Percentiles rank a stretch among this genome's conserved stretches.
Conservation (phyloP, 2,113 vertebrate species). For the Dicaeum eximium region DNA sequence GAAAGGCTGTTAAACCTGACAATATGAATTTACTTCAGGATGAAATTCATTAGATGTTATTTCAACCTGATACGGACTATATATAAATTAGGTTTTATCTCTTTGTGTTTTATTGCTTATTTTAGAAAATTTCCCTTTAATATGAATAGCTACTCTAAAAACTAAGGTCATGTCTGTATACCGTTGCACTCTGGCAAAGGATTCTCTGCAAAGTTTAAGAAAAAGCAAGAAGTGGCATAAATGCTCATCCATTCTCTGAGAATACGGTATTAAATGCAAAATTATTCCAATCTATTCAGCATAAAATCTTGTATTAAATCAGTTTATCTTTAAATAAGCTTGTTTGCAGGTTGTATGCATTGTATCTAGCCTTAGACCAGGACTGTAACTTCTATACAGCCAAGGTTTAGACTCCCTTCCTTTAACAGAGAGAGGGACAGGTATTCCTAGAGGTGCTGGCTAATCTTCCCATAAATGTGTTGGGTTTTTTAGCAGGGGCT, state of each 20-base stretch:
- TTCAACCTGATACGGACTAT: neutral
- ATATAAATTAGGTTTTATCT: neutral
- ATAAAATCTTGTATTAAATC: neutral
- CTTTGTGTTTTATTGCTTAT: neutral
- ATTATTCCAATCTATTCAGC: neutral
- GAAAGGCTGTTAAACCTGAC: conserved; percentile 20
- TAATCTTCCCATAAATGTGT: neutral
- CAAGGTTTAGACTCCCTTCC: neutral
- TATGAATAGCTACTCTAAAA: neutral
- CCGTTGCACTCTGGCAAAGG: neutral
- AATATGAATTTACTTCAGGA: conserved; percentile 6
- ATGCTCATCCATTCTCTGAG: neutral
- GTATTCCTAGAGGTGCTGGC: neutral
- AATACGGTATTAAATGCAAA: neutral
- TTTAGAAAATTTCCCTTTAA: neutral
- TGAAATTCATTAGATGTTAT: neutral
- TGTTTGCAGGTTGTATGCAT: neutral
- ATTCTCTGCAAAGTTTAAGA: neutral
- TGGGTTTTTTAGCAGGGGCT: neutral
- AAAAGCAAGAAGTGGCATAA: neutral
- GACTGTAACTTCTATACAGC: neutral
- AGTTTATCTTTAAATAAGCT: neutral
- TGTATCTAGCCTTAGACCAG: neutral
- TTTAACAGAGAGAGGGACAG: neutral
- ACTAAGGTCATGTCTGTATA: neutral